phyloP scores from a whole-genome alignment of 2,888 invertebrate species.

The Sinotaia quadrata region DNA sequence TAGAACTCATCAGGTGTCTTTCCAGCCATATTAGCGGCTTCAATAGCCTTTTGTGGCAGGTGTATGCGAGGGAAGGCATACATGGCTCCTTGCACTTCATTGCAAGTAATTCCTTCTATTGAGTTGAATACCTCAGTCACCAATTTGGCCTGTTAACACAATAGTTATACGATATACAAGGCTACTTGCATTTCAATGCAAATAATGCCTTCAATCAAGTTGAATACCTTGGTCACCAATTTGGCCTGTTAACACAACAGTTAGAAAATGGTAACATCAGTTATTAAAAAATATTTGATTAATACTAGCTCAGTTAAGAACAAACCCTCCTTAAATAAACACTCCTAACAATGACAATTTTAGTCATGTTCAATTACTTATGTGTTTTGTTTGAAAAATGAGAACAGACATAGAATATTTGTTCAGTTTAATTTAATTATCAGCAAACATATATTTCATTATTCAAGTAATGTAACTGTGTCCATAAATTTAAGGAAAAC shows the following conservation, averaged over 20 bases:
- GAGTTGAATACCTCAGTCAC: constrained; percentile 90
- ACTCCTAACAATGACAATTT: no score
- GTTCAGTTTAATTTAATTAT: no score
- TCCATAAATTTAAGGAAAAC: no score
- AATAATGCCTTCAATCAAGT: constrained; percentile 88
- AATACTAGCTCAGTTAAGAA: no score
- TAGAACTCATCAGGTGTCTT: constrained; percentile 91
- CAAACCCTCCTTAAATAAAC: no score
- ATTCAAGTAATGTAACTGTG: no score
- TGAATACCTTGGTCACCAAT: constrained; percentile 90
- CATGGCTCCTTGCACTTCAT: constrained; percentile 94
- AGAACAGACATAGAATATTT: no score
- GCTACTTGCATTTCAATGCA: constrained; percentile 93
- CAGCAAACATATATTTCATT: no score
- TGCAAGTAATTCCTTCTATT: constrained; percentile 91
- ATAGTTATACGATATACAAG: constrained; percentile 82
- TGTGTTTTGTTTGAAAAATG: no score
- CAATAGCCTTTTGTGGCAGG: constrained; percentile 87
- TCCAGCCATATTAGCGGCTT: constrained; percentile 80
- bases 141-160: constrained; percentile 76
- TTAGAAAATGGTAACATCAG: no score
- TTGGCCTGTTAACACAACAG: constrained; percentile 72
- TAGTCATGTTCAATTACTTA: no score
- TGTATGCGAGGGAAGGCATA: constrained; percentile 94
- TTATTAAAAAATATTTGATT: no score